Evolutionary conservation across 2,797 vertebrate genomes (phyloP).

Genomic region (Australoheros facetus): DNA sequence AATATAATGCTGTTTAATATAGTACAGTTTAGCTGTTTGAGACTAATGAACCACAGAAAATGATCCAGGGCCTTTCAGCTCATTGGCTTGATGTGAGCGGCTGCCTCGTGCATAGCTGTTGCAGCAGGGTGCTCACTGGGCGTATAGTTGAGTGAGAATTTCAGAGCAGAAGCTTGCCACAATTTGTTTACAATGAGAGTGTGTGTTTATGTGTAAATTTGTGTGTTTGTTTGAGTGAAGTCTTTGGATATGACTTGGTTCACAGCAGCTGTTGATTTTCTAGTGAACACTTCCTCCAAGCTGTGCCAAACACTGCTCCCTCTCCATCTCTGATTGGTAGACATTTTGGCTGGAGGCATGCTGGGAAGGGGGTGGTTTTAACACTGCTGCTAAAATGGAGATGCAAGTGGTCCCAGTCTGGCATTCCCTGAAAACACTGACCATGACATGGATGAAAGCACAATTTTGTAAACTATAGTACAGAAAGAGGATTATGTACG

Average conservation of each 20-base stretch:
- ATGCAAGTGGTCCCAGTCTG: background rate
- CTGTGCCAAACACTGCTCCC: conserved; percentile 39
- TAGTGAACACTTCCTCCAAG: conserved; percentile 46
- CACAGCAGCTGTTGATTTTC: conserved; percentile 62
- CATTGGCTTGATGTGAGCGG: background rate
- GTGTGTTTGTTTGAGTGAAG: conserved; percentile 35
- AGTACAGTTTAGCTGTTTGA: background rate
- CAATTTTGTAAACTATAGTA: conserved; percentile 17
- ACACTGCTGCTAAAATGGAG: conserved; percentile 18
- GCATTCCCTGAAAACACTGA: conserved; percentile 16
- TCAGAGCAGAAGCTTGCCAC: conserved; percentile 1
- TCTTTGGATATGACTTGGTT: conserved; percentile 54
- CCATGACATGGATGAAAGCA: background rate
- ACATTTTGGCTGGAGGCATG: conserved; percentile 45
- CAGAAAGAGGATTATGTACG: background rate
- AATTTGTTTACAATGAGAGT: conserved; percentile 9
- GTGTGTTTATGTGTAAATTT: conserved; percentile 17
- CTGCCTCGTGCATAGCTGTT: conserved; percentile 1
- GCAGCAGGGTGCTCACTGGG: background rate
- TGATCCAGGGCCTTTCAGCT: background rate
- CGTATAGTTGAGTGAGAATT: background rate
- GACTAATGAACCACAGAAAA: background rate
- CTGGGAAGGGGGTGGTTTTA: conserved; percentile 24
- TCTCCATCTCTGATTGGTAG: conserved; percentile 55
- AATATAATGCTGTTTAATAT: background rate